A percentile compares a stretch with the other conserved stretches of the same genome.
phyloP scores from a whole-genome alignment of 35 echinoderm and acorn worm species.

The Amphiura filiformis region DNA sequence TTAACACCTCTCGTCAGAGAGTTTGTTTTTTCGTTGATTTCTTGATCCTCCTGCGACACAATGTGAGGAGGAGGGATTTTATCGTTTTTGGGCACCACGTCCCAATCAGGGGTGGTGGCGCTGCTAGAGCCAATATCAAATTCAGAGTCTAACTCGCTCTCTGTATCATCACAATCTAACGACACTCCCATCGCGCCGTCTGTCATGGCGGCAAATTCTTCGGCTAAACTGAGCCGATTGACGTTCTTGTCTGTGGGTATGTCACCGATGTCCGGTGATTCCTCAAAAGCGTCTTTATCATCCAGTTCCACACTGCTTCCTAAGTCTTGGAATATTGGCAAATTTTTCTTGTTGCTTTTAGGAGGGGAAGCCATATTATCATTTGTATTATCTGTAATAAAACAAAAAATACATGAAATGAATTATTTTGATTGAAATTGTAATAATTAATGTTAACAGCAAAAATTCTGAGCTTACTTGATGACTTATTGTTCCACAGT shows the following conservation, averaged over 20 bases:
- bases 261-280: constrained; percentile 33
- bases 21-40: constrained; percentile 3
- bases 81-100: constrained; percentile 26
- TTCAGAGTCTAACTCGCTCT: constrained; percentile 59
- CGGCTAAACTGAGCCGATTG: constrained; percentile 85
- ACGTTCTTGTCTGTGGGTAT: constrained; percentile 40
- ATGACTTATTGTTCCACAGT: too few species aligned
- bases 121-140: constrained; percentile 69
- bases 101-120: constrained; percentile 87
- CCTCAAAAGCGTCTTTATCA: constrained; percentile 53
- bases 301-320: constrained; percentile 91
- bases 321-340: constrained; percentile 74
- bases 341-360: constrained; percentile 18
- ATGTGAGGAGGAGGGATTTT: neutral
- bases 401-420: neutral
- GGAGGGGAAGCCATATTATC: constrained; percentile 14
- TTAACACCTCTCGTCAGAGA: neutral
- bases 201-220: constrained; percentile 88
- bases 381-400: constrained; percentile 10
- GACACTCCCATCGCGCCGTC: constrained; percentile 54
- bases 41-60: neutral
- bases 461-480: too few species aligned
- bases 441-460: too few species aligned
- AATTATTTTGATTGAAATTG: too few species aligned
- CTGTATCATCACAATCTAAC: constrained; percentile 23